These are phyloP conservation scores for Colossoma macropomum DNA, from an alignment of 2,113 vertebrate species.

Conservation along the genomic window DNA sequence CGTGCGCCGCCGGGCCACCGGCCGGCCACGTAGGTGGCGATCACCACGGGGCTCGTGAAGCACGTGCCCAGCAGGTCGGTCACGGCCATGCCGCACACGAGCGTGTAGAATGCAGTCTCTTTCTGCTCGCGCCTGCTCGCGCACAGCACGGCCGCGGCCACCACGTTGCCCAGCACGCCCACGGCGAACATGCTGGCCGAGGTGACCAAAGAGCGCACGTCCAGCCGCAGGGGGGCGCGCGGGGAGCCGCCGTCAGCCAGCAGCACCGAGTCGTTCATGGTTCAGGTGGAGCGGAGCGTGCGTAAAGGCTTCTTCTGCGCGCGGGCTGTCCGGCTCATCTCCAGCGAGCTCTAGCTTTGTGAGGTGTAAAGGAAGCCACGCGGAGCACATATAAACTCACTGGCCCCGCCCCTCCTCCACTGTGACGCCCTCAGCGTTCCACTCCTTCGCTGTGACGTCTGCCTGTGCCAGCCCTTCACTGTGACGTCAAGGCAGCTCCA, in stretches of 20 bases:
- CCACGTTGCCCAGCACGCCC: slow-evolving; percentile 80
- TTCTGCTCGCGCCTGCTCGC: slow-evolving; percentile 81
- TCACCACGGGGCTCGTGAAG: slow-evolving; percentile 83
- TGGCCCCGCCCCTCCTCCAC: neutral
- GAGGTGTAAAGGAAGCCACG: neutral
- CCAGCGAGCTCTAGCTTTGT: neutral
- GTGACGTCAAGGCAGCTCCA: neutral
- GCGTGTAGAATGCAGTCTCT: slow-evolving; percentile 82
- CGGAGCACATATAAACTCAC: neutral
- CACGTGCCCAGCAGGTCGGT: slow-evolving; percentile 82
- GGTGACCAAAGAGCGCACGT: slow-evolving; percentile 74
- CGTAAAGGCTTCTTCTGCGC: neutral
- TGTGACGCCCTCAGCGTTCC: neutral
- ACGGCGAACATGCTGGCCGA: slow-evolving; percentile 81
- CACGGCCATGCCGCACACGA: slow-evolving; percentile 83
- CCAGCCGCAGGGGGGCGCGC: slow-evolving; percentile 65
- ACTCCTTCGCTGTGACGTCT: neutral
- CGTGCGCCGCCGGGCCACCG: slow-evolving; percentile 78
- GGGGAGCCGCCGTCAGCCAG: slow-evolving; percentile 57
- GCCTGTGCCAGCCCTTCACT: neutral
- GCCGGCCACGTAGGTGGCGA: slow-evolving; percentile 76
- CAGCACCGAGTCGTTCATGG: slow-evolving; percentile 63
- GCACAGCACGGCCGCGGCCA: slow-evolving; percentile 80
- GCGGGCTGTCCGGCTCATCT: neutral
- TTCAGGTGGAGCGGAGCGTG: slow-evolving; percentile 53